Evolutionary conservation across 2,113 vertebrate genomes (phyloP), one percentile per base, ranked within the genome.

Genomic region (Aegithalos caudatus): DNA sequence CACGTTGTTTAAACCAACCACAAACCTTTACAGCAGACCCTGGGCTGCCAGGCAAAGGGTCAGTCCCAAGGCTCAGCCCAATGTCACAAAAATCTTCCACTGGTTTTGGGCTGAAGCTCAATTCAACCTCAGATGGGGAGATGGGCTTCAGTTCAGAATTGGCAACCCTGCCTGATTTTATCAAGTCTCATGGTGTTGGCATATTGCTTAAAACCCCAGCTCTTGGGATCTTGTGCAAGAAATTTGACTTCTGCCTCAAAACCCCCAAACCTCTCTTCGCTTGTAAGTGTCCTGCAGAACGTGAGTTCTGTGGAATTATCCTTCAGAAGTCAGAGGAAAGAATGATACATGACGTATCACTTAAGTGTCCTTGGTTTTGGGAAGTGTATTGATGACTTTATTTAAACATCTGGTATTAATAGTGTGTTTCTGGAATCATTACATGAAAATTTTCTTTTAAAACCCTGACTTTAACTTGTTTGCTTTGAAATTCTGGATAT

Each of bases 61-160:
- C 76, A 92, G 88, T 2, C 85, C 88, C 94, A 33, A 92, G 24
- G 77, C 92, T 92, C 60, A 90, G 56, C 67, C 87, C 81, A 73
- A 50, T 35, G 29, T 51, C 90, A 28, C 69, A 48, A 23, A 90
- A 90, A 92, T 61, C 88, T 90, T 96, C 86, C 90, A 67, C 64
- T 83, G 76, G 44, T 38, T 94, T 81, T 94, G 93, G 95, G 92
- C 92, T 95, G 86, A 53, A 78, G 80, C 95, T 90, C 93, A 95
- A 96, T 56, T 33, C 60, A 94, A 65, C 29, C 86, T 93, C 86
- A 74, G 37, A 81, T 88, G 88, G 27, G 85, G 80, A 94, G 96
- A 84, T 90, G 88, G 82, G 90, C 90, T 97, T 86, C 80, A 72
- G 82, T 53, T 96, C 28, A 73, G 84, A 92, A 56, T 38, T 96